phyloP scores from a whole-genome alignment of 2,113 vertebrate species.

The Empidonax traillii region DNA sequence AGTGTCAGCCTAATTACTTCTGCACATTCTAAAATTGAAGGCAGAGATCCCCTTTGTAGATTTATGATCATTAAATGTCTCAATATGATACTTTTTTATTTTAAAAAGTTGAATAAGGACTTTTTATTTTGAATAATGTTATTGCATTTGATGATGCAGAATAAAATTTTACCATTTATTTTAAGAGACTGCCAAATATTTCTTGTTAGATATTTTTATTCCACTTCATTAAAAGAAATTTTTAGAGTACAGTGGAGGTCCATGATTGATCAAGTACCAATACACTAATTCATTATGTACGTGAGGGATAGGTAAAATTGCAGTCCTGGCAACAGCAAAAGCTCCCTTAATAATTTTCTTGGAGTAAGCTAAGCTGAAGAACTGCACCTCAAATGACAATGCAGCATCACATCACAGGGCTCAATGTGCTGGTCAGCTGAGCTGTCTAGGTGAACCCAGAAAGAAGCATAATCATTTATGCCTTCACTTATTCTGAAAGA shows the following conservation, averaged over 20 bases:
- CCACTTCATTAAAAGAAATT: not conserved
- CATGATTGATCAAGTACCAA: not conserved
- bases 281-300: not conserved
- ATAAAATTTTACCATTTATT: not conserved
- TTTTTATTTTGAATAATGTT: not conserved
- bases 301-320: not conserved
- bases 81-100: not conserved
- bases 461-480: not conserved
- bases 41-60: not conserved
- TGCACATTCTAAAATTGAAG: not conserved
- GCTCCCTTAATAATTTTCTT: not conserved
- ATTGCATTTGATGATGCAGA: not conserved
- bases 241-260: not conserved
- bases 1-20: not conserved
- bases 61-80: not conserved
- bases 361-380: not conserved
- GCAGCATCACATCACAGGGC: not conserved
- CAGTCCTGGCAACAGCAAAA: not conserved
- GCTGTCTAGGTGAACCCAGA: not conserved
- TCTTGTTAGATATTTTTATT: slow-evolving; percentile 14
- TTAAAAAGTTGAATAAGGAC: not conserved
- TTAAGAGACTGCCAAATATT: not conserved
- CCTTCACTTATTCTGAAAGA: not conserved
- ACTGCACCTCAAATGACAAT: not conserved
- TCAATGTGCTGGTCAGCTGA: not conserved